Evolutionary conservation across 2,113 vertebrate species (phyloP).

Genomic region (Condylura cristata): DNA sequence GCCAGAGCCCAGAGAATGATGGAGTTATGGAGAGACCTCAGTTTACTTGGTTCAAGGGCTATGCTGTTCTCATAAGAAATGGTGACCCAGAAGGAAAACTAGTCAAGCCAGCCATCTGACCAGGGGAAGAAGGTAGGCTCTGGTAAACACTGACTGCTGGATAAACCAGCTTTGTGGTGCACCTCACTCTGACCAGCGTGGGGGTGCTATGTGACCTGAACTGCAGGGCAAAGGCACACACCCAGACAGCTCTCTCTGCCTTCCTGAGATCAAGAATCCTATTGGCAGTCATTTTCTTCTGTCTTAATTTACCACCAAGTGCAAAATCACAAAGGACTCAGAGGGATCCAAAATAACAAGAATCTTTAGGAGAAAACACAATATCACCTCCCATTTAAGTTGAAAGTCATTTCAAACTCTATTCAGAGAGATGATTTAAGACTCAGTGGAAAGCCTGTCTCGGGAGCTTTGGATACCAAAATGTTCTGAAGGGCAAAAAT

Average conservation of each 20-base stretch:
- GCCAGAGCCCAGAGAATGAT: neutral
- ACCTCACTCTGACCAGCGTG: neutral
- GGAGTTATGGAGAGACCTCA: neutral
- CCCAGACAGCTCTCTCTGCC: fast-evolving
- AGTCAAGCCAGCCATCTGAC: neutral
- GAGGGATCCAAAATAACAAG: neutral
- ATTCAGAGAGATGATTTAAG: neutral
- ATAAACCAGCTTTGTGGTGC: fast-evolving
- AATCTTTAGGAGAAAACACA: neutral
- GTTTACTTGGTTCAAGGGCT: neutral
- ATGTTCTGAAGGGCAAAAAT: neutral
- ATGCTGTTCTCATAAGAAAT: neutral
- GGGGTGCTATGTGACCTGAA: neutral
- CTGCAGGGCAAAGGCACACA: fast-evolving
- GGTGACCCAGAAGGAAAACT: neutral
- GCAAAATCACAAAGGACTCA: neutral
- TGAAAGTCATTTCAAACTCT: constrained; percentile 9
- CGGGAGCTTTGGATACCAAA: neutral
- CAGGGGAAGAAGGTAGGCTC: neutral
- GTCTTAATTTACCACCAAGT: neutral
- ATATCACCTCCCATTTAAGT: neutral
- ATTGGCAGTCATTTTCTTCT: neutral
- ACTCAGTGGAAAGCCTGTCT: neutral
- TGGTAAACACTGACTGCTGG: neutral
- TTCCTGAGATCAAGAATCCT: too few relatives aligned